These are phyloP conservation scores for Muntiacus reevesi DNA, from an alignment of 2,113 vertebrate genomes.

Conservation along the genomic window DNA sequence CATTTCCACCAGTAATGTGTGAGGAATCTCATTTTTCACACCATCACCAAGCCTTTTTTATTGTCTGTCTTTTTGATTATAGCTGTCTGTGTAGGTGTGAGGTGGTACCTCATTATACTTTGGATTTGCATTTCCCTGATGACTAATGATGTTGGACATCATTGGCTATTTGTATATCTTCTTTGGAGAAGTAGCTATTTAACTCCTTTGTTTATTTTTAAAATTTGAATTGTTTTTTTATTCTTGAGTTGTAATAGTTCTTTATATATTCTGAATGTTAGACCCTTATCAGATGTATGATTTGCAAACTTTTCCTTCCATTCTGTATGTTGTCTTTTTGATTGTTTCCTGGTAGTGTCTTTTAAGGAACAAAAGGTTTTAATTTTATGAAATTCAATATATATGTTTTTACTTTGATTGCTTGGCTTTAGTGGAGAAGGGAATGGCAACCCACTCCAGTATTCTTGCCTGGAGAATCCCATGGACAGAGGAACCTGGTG, in stretches of 20 bases:
- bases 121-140: neutral
- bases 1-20: neutral
- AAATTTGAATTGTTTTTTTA: neutral
- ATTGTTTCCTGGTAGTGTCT: neutral
- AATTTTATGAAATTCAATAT: neutral
- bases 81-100: neutral
- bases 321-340: neutral
- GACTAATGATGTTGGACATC: neutral
- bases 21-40: neutral
- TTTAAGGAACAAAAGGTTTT: neutral
- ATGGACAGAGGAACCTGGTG: neutral
- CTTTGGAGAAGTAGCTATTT: neutral
- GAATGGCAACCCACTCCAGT: neutral
- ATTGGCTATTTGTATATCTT: neutral
- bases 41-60: neutral
- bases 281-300: neutral
- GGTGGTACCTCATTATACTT: neutral
- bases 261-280: neutral
- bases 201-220: neutral
- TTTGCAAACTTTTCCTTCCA: neutral
- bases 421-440: neutral
- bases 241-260: neutral
- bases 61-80: neutral
- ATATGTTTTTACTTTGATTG: neutral
- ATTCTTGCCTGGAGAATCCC: neutral